These are phyloP conservation scores for Porites cylindrica DNA, from an alignment of 92 coral and sea anemone genomes.

Conservation along the genomic window DNA sequence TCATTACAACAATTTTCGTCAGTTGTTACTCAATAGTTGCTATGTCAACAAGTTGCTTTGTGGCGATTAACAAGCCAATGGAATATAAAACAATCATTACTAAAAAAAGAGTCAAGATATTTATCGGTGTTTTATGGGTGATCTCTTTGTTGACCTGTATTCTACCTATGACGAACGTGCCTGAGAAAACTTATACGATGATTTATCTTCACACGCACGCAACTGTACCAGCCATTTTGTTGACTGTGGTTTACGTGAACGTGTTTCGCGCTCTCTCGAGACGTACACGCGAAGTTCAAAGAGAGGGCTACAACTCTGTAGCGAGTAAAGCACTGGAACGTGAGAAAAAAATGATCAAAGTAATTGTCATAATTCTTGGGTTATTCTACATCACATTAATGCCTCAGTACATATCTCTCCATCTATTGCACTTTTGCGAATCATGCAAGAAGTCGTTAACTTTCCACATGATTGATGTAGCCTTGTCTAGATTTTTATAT, in stretches of 20 bases:
- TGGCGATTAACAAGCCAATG: conserved; percentile 49
- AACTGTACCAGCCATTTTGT: conserved; percentile 36
- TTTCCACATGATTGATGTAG: conserved; percentile 10
- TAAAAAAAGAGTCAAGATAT: conserved; percentile 24
- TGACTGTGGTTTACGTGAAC: conserved; percentile 38
- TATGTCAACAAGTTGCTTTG: conserved; percentile 33
- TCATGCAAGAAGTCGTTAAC: conserved; percentile 25
- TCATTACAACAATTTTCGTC: conserved; percentile 27
- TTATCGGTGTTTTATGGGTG: conserved; percentile 46
- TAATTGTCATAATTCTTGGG: conserved; percentile 5
- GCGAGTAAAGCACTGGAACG: neutral
- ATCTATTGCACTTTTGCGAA: conserved; percentile 7
- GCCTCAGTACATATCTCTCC: conserved; percentile 24
- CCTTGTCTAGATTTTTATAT: conserved; percentile 9
- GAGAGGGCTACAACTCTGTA: neutral
- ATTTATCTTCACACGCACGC: conserved; percentile 61
- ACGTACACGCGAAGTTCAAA: conserved; percentile 20
- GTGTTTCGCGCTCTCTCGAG: conserved; percentile 38
- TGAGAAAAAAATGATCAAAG: conserved; percentile 4
- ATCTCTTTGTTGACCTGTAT: conserved; percentile 37
- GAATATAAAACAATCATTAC: conserved; percentile 45
- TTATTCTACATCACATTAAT: conserved; percentile 28
- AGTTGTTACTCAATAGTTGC: conserved; percentile 46
- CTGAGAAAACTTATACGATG: conserved; percentile 13
- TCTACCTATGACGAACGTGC: conserved; percentile 44